Evolutionary conservation across 2,888 invertebrate genomes (phyloP), one percentile per base, ranked within the genome.

Genomic region (Nasonovia ribisnigri): DNA sequence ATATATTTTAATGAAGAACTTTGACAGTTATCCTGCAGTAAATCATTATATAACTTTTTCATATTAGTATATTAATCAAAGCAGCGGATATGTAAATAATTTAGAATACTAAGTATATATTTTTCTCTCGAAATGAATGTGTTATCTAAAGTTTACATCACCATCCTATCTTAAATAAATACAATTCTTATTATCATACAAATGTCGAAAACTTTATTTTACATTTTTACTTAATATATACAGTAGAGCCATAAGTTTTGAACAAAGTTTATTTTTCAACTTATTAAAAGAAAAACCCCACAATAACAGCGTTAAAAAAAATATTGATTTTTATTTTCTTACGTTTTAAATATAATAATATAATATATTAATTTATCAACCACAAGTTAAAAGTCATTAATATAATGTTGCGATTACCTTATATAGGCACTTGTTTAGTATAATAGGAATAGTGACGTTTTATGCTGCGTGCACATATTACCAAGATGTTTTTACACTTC

Each of bases 151-250:
- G 36, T 36, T 77, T 77, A 77, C 36, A 77, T 77, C 36, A 24
- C 36, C 36, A 77, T 36, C 20, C 77, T 77, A 77, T 77, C 6
- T 77, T 42, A 20, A 36, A 36, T 36, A 86, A 46, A 46, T 86
- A 46, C 11, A 43, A 46, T 86, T 46, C 46, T 43, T 86, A 86
- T 46, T 46, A 43, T 86, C 86, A 46, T 86, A 86, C 86, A 86
- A 86, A 86, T 86, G 46, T 86, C 29, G 43, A 86, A 86, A 86
- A 42, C 43, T 42, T 43, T 43, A 46, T 86, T 46, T 86, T 46
- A 86, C 46, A 86, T 43, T 43, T 77, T 77, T 77, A 77, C 77
- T 20, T 77, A 77, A 77, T 77, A 77, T 77, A 77, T 77, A 77
- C 36, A 77, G 77, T 77, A 36, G 36, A 36, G 36, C 67, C 67